Evolutionary conservation across 1,140 invertebrate genomes (phyloP).

Genomic region (Hestina assimilis): DNA sequence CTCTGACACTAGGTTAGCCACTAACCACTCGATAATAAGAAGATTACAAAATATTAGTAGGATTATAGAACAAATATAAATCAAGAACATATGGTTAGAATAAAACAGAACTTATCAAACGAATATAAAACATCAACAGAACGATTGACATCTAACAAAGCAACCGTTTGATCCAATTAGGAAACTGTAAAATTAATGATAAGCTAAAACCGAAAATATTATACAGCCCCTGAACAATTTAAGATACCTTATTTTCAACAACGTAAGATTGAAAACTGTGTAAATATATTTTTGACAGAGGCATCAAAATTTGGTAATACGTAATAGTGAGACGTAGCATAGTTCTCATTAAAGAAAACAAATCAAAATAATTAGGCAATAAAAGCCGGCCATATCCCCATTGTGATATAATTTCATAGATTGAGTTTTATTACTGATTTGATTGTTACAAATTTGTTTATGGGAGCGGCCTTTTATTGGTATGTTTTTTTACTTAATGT

Average conservation of each 20-base stretch:
- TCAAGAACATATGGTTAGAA: no score
- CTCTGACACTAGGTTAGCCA: no score
- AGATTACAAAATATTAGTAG: no score
- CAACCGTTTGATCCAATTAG: slow-evolving; percentile 62
- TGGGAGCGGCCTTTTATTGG: slow-evolving; percentile 22
- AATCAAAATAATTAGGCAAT: slow-evolving; percentile 73
- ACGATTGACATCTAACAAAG: slow-evolving; percentile 32
- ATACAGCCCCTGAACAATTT: not conserved
- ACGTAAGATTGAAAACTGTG: slow-evolving; percentile 23
- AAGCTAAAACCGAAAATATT: slow-evolving; percentile 26
- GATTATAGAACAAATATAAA: no score
- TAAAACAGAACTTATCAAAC: not conserved
- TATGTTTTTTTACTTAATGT: slow-evolving; percentile 12
- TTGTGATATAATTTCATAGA: slow-evolving; percentile 63
- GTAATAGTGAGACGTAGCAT: slow-evolving; percentile 46
- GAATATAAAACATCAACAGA: not conserved
- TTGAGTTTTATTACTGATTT: slow-evolving; percentile 55
- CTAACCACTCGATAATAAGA: no score
- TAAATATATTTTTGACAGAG: not conserved
- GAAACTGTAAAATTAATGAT: slow-evolving; percentile 49
- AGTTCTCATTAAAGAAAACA: slow-evolving; percentile 68
- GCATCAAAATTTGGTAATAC: slow-evolving; percentile 1
- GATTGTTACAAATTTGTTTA: slow-evolving; percentile 73
- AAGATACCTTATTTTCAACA: slow-evolving; percentile 5
- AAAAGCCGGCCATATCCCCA: slow-evolving; percentile 55